Evolutionary conservation across 2,888 invertebrate genomes (phyloP), one percentile per base, ranked within the genome.

Genomic region (Diarsia mendica): DNA sequence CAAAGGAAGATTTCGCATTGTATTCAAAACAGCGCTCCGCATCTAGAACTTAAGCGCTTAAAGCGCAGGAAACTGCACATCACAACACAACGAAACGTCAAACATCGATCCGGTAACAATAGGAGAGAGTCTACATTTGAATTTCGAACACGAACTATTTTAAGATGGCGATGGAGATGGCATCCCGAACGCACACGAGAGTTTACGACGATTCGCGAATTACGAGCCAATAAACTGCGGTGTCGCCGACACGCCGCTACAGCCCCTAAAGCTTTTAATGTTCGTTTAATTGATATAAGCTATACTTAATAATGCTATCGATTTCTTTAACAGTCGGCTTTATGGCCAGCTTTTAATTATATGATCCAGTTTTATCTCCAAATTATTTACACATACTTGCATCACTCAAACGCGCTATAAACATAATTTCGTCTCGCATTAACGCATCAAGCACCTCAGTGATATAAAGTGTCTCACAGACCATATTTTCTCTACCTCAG

Each of bases 171-270:
- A 20, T 49, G 49, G 53, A n/a, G 53, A 53, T 53, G 91, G 91
- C 91, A 91, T 90, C 91, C 90, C 90, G 91, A 92, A 88, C 89
- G 82, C 85, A 82, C 84, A 88, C 89, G 91, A 90, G 86, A 88
- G 89, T 94, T 94, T 92, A 94, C 92, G 93, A 91, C 88, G 84
- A 91, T 91, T 92, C 88, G 92, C 93, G 90, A 94, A 92, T 94
- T 94, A 94, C 89, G 92, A 91, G 90, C 89, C 90, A 88, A 92
- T 94, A 94, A 95, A 93, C 88, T 88, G 90, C 86, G 89, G 89
- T 90, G 91, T 92, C 90, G 90, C 89, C 87, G 92, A 92, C 92
- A 90, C 89, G 89, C 88, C 87, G 89, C 89, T 90, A 90, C 87
- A 90, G 86, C 90, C 90, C 90, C 91, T 91, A 91, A 91, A 90